A percentile compares a stretch with the other conserved stretches of the same genome.
Conservation (phyloP, 2,797 vertebrate genomes). For the Clarias laeviceps region DNA sequence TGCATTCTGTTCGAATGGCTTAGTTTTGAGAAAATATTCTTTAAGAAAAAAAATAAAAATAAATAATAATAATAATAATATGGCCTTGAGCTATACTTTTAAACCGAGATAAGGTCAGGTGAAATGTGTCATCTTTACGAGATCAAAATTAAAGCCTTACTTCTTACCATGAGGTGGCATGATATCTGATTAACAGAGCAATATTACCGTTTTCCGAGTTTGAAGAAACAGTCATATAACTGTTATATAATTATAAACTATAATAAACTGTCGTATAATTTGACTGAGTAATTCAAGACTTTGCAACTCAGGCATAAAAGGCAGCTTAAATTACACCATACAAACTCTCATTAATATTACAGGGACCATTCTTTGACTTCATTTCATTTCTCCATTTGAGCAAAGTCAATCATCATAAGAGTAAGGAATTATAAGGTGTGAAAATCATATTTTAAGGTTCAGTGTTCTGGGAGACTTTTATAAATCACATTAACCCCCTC, state of each 20-base stretch:
- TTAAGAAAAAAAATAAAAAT: not conserved
- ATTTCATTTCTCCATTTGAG: conserved; percentile 73
- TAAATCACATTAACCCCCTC: conserved; percentile 53
- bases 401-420: conserved; percentile 70
- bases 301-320: conserved; percentile 70
- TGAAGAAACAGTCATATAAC: conserved; percentile 49
- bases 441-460: conserved; percentile 78
- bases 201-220: conserved; percentile 11
- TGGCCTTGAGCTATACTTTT: not conserved
- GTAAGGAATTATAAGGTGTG: conserved; percentile 74
- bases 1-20: not conserved
- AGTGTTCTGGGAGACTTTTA: conserved; percentile 66
- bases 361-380: conserved; percentile 75
- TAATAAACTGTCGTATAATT: conserved; percentile 51
- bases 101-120: conserved; percentile 17
- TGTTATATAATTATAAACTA: conserved; percentile 53
- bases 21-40: conserved; percentile 5
- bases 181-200: conserved; percentile 23
- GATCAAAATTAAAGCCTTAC: not conserved
- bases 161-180: conserved; percentile 4
- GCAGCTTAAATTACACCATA: conserved; percentile 71
- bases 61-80: not conserved
- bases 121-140: not conserved
- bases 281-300: conserved; percentile 63
- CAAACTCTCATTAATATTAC: conserved; percentile 79